Evolutionary conservation across 2,113 vertebrate genomes (phyloP).

Genomic region (Cynoglossus semilaevis): DNA sequence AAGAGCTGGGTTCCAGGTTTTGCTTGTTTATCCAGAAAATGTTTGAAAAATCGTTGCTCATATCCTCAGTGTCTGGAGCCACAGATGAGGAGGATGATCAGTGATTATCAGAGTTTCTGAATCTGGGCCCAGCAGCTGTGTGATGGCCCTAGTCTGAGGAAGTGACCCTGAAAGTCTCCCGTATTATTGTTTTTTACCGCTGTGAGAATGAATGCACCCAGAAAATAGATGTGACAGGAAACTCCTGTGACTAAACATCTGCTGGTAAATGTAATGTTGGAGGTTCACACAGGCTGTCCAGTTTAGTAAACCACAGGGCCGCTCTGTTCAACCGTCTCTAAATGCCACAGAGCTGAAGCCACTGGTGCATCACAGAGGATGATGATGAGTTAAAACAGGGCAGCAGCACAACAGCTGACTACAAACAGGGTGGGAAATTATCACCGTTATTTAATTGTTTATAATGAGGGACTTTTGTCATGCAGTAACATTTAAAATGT

Average conservation of each 20-base stretch:
- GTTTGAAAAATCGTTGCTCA: slow-evolving; percentile 30
- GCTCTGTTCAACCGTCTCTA: background rate
- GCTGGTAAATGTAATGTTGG: background rate
- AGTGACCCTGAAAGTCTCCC: slow-evolving; percentile 5
- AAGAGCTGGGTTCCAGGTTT: slow-evolving; percentile 12
- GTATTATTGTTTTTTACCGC: background rate
- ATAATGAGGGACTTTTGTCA: no score
- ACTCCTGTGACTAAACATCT: background rate
- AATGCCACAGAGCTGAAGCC: slow-evolving; percentile 7
- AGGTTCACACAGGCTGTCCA: background rate
- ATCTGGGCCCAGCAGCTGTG: slow-evolving; percentile 1
- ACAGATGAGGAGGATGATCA: slow-evolving; percentile 4
- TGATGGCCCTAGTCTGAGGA: slow-evolving; percentile 11
- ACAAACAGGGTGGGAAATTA: no score
- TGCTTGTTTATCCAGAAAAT: slow-evolving; percentile 20
- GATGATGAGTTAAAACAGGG: background rate
- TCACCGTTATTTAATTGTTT: no score
- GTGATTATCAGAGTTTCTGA: slow-evolving; percentile 5
- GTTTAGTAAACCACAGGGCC: background rate
- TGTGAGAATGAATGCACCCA: background rate
- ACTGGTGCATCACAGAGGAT: background rate
- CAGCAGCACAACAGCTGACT: background rate
- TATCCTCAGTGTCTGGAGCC: background rate
- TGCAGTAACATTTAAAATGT: no score
- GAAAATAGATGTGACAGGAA: background rate